Base-by-base conservation (phyloP, 2,113 vertebrate genomes). In the Anolis sagrei region DNA sequence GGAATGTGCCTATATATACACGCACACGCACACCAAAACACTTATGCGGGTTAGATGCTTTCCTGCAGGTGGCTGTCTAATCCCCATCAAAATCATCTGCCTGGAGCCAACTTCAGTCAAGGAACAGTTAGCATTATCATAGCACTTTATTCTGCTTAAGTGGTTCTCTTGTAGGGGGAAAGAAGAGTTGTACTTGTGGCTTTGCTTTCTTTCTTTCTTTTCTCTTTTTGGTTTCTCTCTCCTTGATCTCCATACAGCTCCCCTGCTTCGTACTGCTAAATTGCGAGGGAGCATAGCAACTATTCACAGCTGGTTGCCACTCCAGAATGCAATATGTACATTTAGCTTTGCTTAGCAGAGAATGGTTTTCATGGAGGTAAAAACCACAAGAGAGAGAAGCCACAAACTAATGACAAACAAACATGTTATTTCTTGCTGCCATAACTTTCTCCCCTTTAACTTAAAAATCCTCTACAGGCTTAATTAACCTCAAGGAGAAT, bases 31-130 rank as follows among this genome's bases (percentile, higher is more conserved):
- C 93, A 88, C 70, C 73, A 79, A 90, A 89, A 88, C 61, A 61
- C 85, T 93, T 92, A 93, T 86, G 90, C 83, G 92, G 93, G 88
- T 92, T 94, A 92, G 95, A 93, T 92, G 92, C 81, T 74, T 92
- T 94, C 88, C 94, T 94, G 93, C 95, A 95, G 96, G 94, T 94
- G 91, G 93, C 92, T 93, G 94, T 96, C 94, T 95, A 95, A 95
- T 95, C 94, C 94, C 90, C 94, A 93, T 94, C 92, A 95, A 95
- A 96, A 92, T 93, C 85, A 93, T 93, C 81, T 95, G 83, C 69
- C 92, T 88, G 89, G 87, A 83, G 83, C 85, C 86, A 92, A 83
- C 66, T 94, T 94, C 90, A 94, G 91, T 84, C 86, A 94, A 66
- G 64, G 76, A 92, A 92, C 88, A 90, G 91, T 95, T 94, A 89